Base-by-base conservation (phyloP, 2,888 invertebrate genomes). In the Ecliptopera silaceata region DNA sequence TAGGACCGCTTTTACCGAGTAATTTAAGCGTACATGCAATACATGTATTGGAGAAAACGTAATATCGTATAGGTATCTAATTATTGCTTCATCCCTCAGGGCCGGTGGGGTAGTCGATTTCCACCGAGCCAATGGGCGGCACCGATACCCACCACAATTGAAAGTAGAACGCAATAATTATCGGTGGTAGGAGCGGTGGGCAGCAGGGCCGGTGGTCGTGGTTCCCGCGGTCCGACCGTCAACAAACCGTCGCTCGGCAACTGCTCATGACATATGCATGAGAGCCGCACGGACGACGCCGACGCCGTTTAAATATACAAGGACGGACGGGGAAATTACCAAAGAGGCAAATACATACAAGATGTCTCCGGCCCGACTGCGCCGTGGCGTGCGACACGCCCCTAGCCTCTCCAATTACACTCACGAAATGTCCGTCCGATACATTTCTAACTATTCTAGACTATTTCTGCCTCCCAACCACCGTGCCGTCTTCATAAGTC, bases 261-360 rank as follows among this genome's bases (percentile, higher is more conserved):
- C 91, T 79, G 84, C 86, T 91, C 90, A 91, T 91, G 88, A 91
- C 88, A 89, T 89, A 90, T 91, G 90, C 89, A 91, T 91, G 88
- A 89, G 84, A 86, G 80, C 75, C 81, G 80, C 81, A 74, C 76
- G 76, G 82, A 75, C 84, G 77, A 78, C 75, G 79, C 77, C 77
- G 73, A 73, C 82, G 73, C 74, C 82, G 80, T 82, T 88, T 86
- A 84, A 88, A 88, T 89, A 88, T 88, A 87, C 88, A 88, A 88
- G 85, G 82, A 86, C 84, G 78, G 78, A 78, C 82, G 79, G 79
- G 83, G 81, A 85, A 88, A 87, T 88, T 88, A 88, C 85, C 78
- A 78, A 76, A 83, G 82, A 84, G 75, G 80, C 87, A 85, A 86
- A 88, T 85, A 86, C 83, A 82, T 86, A 86, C 74, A 86, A 88